Conservation (phyloP, 2,888 invertebrate species). For the Xylota segnis region DNA sequence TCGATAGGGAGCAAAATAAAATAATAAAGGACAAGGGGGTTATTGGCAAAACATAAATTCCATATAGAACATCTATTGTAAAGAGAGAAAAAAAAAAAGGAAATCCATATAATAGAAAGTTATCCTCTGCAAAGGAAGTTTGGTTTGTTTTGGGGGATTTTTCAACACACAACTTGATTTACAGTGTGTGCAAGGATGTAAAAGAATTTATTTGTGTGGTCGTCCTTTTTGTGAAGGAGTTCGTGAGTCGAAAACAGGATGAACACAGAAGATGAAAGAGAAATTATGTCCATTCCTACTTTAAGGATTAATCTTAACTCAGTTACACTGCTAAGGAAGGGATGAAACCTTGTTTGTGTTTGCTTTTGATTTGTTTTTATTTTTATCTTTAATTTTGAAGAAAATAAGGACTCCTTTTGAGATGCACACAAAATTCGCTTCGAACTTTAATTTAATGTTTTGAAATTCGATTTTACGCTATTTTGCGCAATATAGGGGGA, state of each 20-base stretch:
- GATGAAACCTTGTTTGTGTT: constrained; percentile 43
- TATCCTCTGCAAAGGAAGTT: constrained; percentile 47
- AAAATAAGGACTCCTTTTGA: background rate
- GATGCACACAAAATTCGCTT: constrained; percentile 29
- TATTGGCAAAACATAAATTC: constrained; percentile 68
- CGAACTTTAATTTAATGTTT: constrained; percentile 52
- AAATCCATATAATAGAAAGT: constrained; percentile 22
- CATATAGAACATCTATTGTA: constrained; percentile 19
- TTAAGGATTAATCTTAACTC: constrained; percentile 68
- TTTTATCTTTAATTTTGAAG: constrained; percentile 14
- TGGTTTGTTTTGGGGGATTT: constrained; percentile 61
- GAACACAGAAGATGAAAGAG: constrained; percentile 53
- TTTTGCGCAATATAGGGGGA: constrained; percentile 56
- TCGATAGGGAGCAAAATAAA: constrained; percentile 38
- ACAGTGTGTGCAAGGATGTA: constrained; percentile 48
- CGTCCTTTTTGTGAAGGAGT: constrained; percentile 49
- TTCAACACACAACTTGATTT: constrained; percentile 67
- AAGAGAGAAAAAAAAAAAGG: too few species aligned
- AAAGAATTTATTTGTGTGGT: constrained; percentile 68
- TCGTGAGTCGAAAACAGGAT: constrained; percentile 48
- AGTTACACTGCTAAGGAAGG: constrained; percentile 30
- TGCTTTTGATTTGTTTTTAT: constrained; percentile 34
- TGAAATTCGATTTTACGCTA: constrained; percentile 71
- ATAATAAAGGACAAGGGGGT: constrained; percentile 46
- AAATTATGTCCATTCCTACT: constrained; percentile 57